These are phyloP conservation scores for Strigops habroptila DNA, from an alignment of 2,113 vertebrate genomes.

Conservation along the genomic window DNA sequence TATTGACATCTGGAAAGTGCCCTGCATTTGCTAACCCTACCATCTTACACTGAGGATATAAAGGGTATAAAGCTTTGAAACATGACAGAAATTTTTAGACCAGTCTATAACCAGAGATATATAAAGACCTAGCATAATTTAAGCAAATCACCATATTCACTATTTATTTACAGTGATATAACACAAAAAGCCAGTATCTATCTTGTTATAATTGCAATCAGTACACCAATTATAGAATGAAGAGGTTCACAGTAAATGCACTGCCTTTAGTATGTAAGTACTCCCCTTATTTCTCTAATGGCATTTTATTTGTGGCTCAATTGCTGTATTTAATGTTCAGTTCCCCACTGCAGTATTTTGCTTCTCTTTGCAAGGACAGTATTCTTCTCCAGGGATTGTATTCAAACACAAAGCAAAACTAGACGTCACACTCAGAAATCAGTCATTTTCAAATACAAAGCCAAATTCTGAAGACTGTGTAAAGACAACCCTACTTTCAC, in stretches of 20 bases:
- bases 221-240: background rate
- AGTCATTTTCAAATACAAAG: background rate
- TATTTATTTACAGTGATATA: background rate
- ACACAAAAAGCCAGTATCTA: background rate
- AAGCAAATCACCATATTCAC: background rate
- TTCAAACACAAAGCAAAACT: background rate
- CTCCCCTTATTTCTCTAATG: background rate
- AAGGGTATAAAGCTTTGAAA: background rate
- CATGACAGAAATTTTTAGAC: background rate
- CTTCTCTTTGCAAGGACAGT: background rate
- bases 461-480: background rate
- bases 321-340: background rate
- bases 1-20: background rate
- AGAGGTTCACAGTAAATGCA: background rate
- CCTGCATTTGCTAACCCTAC: background rate
- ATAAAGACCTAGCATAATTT: background rate
- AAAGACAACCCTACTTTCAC: background rate
- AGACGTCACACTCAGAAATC: background rate
- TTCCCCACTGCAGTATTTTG: background rate
- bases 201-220: background rate
- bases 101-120: background rate
- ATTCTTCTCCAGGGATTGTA: background rate
- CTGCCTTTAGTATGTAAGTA: background rate
- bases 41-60: background rate
- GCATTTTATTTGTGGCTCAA: background rate